These are phyloP conservation scores for Pheosia tremula DNA, from an alignment of 2,888 invertebrate genomes.

Conservation along the genomic window DNA sequence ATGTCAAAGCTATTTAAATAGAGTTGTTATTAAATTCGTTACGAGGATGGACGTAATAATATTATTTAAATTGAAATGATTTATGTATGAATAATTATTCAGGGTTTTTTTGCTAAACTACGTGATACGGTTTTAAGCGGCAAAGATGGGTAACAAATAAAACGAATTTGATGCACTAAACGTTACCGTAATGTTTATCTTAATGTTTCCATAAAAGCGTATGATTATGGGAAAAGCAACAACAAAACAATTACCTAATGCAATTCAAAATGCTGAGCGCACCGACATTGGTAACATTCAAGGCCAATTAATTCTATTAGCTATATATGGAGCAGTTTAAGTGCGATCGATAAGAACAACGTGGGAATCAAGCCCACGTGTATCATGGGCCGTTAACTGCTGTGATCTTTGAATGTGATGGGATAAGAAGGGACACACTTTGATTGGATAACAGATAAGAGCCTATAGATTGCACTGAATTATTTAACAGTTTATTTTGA, in stretches of 20 bases:
- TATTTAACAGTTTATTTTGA: slow-evolving; percentile 18
- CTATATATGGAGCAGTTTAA: slow-evolving; percentile 1
- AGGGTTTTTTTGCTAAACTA: neutral
- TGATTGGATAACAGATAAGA: slow-evolving; percentile 20
- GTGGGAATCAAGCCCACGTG: slow-evolving; percentile 46
- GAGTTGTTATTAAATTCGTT: neutral
- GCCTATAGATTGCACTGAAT: slow-evolving; percentile 22
- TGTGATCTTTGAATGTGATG: slow-evolving; percentile 24
- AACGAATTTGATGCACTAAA: too few species aligned
- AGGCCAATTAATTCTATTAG: neutral
- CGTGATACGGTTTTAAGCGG: neutral
- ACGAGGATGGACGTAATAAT: neutral
- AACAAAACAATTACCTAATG: too few species aligned
- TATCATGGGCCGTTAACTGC: slow-evolving; percentile 24
- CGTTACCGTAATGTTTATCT: too few species aligned
- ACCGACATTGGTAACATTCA: neutral
- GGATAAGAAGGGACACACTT: slow-evolving; percentile 29
- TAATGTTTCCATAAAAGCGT: too few species aligned
- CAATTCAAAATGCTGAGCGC: neutral
- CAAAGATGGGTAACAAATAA: too few species aligned
- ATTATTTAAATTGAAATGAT: neutral
- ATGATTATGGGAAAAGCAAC: too few species aligned
- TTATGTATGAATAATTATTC: neutral
- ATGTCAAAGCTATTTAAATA: neutral
- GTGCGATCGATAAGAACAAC: slow-evolving; percentile 35